Conservation (phyloP, 2,113 vertebrate genomes). For the human region DNA sequence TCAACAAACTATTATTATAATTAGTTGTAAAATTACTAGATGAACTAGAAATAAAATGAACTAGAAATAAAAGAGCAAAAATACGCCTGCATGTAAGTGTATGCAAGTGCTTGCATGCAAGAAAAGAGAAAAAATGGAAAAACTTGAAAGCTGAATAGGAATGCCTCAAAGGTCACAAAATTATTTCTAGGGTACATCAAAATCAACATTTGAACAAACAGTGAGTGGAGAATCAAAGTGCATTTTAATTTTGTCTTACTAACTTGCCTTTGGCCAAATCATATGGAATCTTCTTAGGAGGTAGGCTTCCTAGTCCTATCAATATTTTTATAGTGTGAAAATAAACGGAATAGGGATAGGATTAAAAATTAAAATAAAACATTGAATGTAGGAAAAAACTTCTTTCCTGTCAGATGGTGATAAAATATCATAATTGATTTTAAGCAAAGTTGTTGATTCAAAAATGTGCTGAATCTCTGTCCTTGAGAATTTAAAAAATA, state of each 20-base stretch:
- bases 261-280: slow-evolving; percentile 32
- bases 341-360: background rate
- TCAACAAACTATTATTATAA: background rate
- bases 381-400: background rate
- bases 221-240: background rate
- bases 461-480: background rate
- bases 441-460: background rate
- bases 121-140: background rate
- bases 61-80: slow-evolving; percentile 31
- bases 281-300: background rate
- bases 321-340: slow-evolving; percentile 32
- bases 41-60: slow-evolving; percentile 12
- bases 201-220: background rate
- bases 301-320: background rate
- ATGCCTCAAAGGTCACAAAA: background rate
- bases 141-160: background rate
- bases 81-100: background rate
- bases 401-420: slow-evolving; percentile 12
- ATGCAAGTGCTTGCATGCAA: background rate
- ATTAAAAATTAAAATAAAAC: slow-evolving; percentile 36
- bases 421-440: background rate
- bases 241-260: slow-evolving; percentile 39
- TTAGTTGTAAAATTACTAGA: background rate
- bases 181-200: background rate
- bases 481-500: slow-evolving; percentile 22